phyloP scores from a whole-genome alignment of 2,888 invertebrate species.

The Papilio gigon region DNA sequence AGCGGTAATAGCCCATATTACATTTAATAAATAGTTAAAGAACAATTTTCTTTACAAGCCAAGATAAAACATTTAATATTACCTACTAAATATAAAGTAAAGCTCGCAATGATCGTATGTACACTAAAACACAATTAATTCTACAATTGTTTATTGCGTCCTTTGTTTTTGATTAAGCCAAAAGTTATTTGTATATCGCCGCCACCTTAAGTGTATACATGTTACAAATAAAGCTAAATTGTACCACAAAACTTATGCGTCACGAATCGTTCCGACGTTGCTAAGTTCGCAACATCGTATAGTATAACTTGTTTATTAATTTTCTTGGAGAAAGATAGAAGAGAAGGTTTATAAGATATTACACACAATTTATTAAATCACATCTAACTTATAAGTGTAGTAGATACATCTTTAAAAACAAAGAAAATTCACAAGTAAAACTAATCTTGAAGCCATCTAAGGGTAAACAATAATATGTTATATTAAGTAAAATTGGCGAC shows the following conservation, averaged over 20 bases:
- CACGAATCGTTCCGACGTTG: neutral
- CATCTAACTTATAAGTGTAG: no score
- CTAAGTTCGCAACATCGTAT: neutral
- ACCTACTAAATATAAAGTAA: neutral
- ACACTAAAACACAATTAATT: neutral
- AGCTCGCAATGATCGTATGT: neutral
- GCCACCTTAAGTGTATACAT: constrained; percentile 1
- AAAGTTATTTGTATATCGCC: neutral
- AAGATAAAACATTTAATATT: constrained; percentile 3
- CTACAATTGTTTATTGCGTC: neutral
- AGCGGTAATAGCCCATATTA: constrained; percentile 15
- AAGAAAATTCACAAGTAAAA: no score
- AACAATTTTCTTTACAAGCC: constrained; percentile 1
- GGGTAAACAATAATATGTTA: no score
- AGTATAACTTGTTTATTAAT: constrained; percentile 9
- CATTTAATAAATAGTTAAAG: constrained; percentile 1
- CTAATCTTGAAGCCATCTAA: no score
- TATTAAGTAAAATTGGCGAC: no score
- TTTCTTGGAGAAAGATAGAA: neutral
- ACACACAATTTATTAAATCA: no score
- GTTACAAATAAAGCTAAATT: constrained; percentile 4
- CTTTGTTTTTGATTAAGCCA: neutral
- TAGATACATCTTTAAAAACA: no score
- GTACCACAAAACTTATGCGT: constrained; percentile 7
- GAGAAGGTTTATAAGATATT: no score